Percentiles rank a stretch among this genome's conserved stretches.
Conservation (phyloP, 1,140 invertebrate genomes). For the Maniola jurtina region DNA sequence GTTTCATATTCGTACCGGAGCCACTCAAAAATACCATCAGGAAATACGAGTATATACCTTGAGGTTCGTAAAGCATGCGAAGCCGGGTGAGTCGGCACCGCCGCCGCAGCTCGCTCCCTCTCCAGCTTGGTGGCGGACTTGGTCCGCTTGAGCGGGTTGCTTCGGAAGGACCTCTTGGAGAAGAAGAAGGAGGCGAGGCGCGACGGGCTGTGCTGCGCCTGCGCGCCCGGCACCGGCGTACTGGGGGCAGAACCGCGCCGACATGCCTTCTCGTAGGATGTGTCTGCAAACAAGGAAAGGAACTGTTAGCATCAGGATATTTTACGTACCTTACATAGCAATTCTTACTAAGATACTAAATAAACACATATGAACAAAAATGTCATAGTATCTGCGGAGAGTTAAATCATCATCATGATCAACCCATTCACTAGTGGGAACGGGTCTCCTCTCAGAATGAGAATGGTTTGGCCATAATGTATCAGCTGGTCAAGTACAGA, state of each 20-base stretch:
- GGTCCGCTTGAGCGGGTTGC: slow-evolving; percentile 93
- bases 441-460: too few relatives aligned
- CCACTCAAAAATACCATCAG: too few relatives aligned
- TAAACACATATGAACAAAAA: too few relatives aligned
- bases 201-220: slow-evolving; percentile 74
- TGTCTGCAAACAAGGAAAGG: slow-evolving; percentile 83
- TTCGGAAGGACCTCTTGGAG: slow-evolving; percentile 92
- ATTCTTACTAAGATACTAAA: too few relatives aligned
- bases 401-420: too few relatives aligned
- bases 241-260: slow-evolving; percentile 90
- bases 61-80: slow-evolving; percentile 83
- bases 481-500: too few relatives aligned
- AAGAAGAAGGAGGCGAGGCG: slow-evolving; percentile 89
- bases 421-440: too few relatives aligned
- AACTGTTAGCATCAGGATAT: neutral
- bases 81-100: slow-evolving; percentile 63
- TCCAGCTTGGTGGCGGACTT: slow-evolving; percentile 95
- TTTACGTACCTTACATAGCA: too few relatives aligned
- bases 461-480: too few relatives aligned
- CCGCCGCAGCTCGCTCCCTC: slow-evolving; percentile 79
- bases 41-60: slow-evolving; percentile 79
- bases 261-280: slow-evolving; percentile 94
- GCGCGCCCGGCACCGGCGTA: slow-evolving; percentile 85
- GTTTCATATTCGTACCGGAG: too few relatives aligned
- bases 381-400: too few relatives aligned